Conservation (phyloP, 1,140 invertebrate species). For the Augochlora pura region DNA sequence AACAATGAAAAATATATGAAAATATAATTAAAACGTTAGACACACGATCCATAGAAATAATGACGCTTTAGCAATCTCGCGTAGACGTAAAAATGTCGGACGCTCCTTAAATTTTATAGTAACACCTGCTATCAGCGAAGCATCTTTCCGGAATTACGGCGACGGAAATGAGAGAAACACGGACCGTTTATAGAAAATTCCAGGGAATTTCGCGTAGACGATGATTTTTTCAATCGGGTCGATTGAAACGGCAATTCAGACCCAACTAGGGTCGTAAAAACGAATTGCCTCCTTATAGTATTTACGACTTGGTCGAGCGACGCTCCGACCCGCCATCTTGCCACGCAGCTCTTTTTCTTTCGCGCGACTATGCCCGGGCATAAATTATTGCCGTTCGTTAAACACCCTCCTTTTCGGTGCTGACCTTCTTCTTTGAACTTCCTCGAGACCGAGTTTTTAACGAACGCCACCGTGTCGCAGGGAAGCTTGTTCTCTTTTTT, state of each 20-base stretch:
- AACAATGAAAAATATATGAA: too few relatives aligned
- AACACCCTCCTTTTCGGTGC: slow-evolving; percentile 19
- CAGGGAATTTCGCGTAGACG: not conserved
- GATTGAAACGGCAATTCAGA: not conserved
- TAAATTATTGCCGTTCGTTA: slow-evolving; percentile 55
- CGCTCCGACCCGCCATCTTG: not conserved
- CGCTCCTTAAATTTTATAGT: too few relatives aligned
- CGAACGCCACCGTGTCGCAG: too few relatives aligned
- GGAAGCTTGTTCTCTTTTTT: not conserved
- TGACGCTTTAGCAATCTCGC: too few relatives aligned
- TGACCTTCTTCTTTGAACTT: slow-evolving; percentile 38
- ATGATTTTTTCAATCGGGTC: slow-evolving; percentile 14
- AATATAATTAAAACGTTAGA: too few relatives aligned
- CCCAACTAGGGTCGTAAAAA: not conserved
- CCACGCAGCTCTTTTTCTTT: not conserved
- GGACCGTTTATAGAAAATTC: not conserved
- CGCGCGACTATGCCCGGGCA: slow-evolving; percentile 21
- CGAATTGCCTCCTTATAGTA: slow-evolving; percentile 27
- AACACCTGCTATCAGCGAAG: too few relatives aligned
- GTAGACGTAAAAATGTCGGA: too few relatives aligned
- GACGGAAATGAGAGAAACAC: not conserved
- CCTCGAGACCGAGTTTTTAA: not conserved
- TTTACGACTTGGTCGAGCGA: slow-evolving; percentile 25
- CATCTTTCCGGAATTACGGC: too few relatives aligned
- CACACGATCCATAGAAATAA: too few relatives aligned